These are phyloP conservation scores for Monochamus saltuarius DNA, from an alignment of 1,140 invertebrate species.

Conservation along the genomic window DNA sequence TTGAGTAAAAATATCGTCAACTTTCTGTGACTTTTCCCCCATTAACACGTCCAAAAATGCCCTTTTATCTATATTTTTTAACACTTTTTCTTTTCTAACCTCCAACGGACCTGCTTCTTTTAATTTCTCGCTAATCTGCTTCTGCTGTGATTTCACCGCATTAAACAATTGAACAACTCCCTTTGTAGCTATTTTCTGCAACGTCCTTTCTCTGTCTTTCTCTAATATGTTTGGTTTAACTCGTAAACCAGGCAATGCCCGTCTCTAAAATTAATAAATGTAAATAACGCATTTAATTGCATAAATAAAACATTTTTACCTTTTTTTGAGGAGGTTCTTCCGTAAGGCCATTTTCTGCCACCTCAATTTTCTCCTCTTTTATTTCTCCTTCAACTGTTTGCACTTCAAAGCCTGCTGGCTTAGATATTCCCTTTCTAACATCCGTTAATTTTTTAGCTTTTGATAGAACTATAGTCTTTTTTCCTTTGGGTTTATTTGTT, in stretches of 20 bases:
- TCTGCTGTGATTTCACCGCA: constrained; percentile 83
- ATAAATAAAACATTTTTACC: constrained; percentile 39
- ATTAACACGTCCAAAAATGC: constrained; percentile 81
- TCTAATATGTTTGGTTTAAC: constrained; percentile 73
- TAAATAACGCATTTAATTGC: neutral
- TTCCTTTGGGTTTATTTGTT: constrained; percentile 71
- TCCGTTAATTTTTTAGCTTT: constrained; percentile 71
- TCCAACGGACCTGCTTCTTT: constrained; percentile 73
- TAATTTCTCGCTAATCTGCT: constrained; percentile 71
- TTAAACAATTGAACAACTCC: constrained; percentile 92
- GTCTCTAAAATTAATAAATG: constrained; percentile 55
- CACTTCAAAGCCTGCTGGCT: constrained; percentile 54
- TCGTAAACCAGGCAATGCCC: constrained; percentile 65
- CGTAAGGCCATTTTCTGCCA: constrained; percentile 43
- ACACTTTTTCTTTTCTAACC: constrained; percentile 77
- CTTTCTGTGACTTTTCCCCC: constrained; percentile 66
- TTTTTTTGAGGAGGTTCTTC: constrained; percentile 51
- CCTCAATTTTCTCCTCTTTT: constrained; percentile 52
- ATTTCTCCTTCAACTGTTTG: constrained; percentile 54
- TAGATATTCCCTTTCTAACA: constrained; percentile 54
- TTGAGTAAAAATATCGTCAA: constrained; percentile 52
- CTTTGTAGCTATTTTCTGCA: constrained; percentile 84
- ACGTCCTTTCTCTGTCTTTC: constrained; percentile 69
- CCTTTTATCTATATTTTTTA: constrained; percentile 78
- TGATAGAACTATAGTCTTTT: constrained; percentile 71